phyloP scores from a whole-genome alignment of 2,888 invertebrate species.

The Andrena fulva region DNA sequence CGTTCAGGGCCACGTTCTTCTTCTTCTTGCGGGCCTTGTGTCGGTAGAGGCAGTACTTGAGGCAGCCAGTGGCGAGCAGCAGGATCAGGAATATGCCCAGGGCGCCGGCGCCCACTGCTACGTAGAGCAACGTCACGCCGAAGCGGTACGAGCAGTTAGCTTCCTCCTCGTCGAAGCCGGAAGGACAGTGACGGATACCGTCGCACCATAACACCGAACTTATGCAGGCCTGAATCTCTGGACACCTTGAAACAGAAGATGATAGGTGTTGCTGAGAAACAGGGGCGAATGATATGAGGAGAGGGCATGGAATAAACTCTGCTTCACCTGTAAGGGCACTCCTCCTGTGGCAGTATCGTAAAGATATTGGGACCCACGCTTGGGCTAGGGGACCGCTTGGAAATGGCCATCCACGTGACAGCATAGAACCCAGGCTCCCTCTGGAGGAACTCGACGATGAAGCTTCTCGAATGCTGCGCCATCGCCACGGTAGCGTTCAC shows the following conservation, averaged over 20 bases:
- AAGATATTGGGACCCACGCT: conserved; percentile 74
- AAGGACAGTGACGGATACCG: conserved; percentile 91
- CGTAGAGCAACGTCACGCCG: conserved; percentile 89
- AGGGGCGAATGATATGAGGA: too few species aligned
- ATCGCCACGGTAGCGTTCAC: conserved; percentile 67
- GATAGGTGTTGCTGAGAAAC: background rate
- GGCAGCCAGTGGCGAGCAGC: conserved; percentile 87
- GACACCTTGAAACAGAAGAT: conserved; percentile 87
- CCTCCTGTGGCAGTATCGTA: conserved; percentile 84
- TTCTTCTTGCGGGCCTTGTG: conserved; percentile 87
- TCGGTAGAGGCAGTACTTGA: conserved; percentile 85
- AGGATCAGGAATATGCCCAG: conserved; percentile 87
- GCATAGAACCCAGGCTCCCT: conserved; percentile 90
- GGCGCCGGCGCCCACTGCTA: conserved; percentile 88
- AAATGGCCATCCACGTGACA: conserved; percentile 92
- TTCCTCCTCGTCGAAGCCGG: conserved; percentile 93
- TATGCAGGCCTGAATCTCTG: conserved; percentile 93
- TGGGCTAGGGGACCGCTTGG: conserved; percentile 87
- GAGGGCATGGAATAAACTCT: background rate
- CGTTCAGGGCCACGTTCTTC: conserved; percentile 86
- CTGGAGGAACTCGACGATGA: conserved; percentile 91
- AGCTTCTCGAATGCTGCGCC: conserved; percentile 88
- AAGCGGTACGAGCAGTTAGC: conserved; percentile 90
- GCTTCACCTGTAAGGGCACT: conserved; percentile 89
- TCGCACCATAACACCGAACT: conserved; percentile 93